Evolutionary conservation across 2,888 invertebrate species (phyloP).

Genomic region (Idaea straminata): DNA sequence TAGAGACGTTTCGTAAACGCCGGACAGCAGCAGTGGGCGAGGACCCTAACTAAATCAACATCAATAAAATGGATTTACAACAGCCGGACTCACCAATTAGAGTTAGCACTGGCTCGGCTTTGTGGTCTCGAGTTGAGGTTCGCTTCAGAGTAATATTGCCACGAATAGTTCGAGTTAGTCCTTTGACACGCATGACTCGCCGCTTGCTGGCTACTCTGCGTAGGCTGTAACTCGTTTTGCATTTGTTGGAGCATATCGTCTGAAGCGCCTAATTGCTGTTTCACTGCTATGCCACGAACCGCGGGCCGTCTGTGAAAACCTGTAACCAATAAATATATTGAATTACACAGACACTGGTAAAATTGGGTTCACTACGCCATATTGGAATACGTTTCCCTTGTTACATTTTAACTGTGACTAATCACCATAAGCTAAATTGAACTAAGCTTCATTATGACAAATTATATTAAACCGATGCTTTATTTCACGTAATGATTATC

Average conservation of each 20-base stretch:
- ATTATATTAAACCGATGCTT: no score
- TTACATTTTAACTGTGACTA: no score
- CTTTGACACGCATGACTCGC: constrained; percentile 64
- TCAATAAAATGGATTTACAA: constrained; percentile 5
- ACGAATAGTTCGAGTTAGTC: constrained; percentile 73
- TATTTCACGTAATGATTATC: no score
- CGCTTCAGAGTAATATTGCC: constrained; percentile 84
- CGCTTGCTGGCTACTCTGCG: constrained; percentile 47
- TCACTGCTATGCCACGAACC: constrained; percentile 88
- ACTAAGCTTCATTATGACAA: no score
- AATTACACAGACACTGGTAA: no score
- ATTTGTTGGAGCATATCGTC: constrained; percentile 91
- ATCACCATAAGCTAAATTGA: no score
- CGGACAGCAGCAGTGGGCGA: no score
- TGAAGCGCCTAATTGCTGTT: constrained; percentile 90
- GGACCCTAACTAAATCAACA: no score
- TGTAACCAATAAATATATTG: constrained; percentile 22
- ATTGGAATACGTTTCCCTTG: no score
- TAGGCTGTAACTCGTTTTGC: constrained; percentile 83
- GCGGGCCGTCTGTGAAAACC: constrained; percentile 92
- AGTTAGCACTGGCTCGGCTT: constrained; percentile 61
- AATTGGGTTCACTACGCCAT: no score
- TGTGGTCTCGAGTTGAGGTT: constrained; percentile 71
- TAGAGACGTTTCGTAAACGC: no score
- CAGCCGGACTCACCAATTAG: constrained; percentile 55